phyloP scores from a whole-genome alignment of 1,140 invertebrate genomes.

The Cataglyphis hispanica region DNA sequence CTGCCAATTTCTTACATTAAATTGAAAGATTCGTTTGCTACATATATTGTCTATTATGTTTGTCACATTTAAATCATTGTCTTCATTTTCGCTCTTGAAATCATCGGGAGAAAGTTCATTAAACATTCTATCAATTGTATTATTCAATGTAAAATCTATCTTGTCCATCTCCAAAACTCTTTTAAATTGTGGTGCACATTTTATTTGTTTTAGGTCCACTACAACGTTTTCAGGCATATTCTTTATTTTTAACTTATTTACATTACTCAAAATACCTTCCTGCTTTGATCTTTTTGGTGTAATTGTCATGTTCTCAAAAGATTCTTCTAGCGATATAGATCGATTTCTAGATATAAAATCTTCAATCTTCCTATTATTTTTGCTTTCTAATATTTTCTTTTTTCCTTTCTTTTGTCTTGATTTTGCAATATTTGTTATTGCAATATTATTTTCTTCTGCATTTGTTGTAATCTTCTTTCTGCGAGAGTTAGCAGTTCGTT shows the following conservation, averaged over 20 bases:
- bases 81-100: slow-evolving; percentile 84
- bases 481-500: slow-evolving; percentile 86
- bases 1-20: slow-evolving; percentile 1
- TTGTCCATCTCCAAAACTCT: slow-evolving; percentile 77
- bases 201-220: slow-evolving; percentile 60
- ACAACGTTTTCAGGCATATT: neutral
- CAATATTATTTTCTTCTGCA: slow-evolving; percentile 78
- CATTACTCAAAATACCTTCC: neutral
- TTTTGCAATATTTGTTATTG: slow-evolving; percentile 61
- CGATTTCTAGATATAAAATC: slow-evolving; percentile 79
- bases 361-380: slow-evolving; percentile 79
- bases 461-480: slow-evolving; percentile 80
- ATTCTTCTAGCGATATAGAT: slow-evolving; percentile 72
- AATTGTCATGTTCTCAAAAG: slow-evolving; percentile 75
- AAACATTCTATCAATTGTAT: slow-evolving; percentile 79
- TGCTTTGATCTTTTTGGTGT: slow-evolving; percentile 77
- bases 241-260: neutral
- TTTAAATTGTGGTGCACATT: slow-evolving; percentile 76
- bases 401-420: slow-evolving; percentile 63
- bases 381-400: slow-evolving; percentile 61
- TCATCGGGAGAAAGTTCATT: slow-evolving; percentile 84
- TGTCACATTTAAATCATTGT: slow-evolving; percentile 87
- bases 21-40: slow-evolving; percentile 48
- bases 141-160: slow-evolving; percentile 75
- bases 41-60: slow-evolving; percentile 88